Conservation (phyloP, 1,140 invertebrate species). For the Steinernema feltiae region DNA sequence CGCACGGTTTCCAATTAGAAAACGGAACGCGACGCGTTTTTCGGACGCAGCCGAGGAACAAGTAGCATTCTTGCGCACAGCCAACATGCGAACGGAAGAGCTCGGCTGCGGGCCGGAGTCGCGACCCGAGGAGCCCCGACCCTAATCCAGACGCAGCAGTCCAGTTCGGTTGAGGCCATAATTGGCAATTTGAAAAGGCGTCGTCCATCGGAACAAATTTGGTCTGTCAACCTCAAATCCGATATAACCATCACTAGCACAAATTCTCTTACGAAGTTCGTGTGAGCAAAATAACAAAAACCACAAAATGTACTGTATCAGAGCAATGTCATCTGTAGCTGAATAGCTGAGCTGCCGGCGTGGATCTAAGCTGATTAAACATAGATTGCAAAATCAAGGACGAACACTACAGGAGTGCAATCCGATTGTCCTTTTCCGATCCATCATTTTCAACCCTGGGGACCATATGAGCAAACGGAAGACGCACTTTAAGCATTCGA, state of each 20-base stretch:
- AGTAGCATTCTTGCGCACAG: conserved; percentile 2
- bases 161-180: conserved; percentile 1
- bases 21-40: neutral
- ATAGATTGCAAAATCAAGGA: neutral
- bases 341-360: no score
- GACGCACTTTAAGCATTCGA: neutral
- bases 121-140: neutral
- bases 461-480: neutral
- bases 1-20: neutral
- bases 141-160: conserved; percentile 12
- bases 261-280: no score
- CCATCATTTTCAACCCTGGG: neutral
- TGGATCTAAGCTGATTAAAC: neutral
- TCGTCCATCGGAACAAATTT: conserved; percentile 15
- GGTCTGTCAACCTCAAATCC: conserved; percentile 7
- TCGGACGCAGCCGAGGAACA: neutral
- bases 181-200: conserved; percentile 11
- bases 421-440: neutral
- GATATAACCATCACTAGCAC: neutral
- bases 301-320: no score
- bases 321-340: no score
- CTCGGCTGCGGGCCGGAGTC: neutral
- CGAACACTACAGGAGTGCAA: neutral
- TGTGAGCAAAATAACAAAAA: no score
- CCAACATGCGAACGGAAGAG: neutral